Base-by-base conservation (phyloP, 2,888 invertebrate species). In the Balanococcus diminutus region DNA sequence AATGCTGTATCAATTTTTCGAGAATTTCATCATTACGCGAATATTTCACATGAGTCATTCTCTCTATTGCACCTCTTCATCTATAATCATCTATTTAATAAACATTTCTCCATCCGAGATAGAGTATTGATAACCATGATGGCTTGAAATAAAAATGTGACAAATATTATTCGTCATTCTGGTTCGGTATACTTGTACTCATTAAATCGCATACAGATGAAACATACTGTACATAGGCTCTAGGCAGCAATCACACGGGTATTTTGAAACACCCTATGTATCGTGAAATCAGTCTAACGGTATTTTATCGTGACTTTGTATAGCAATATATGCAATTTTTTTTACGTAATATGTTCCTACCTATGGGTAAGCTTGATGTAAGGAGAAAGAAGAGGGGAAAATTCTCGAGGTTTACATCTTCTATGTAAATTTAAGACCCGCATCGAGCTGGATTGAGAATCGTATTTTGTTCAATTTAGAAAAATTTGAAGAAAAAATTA, bases 221-320 rank as follows among this genome's bases (percentile, higher is more conserved):
- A 22, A 8, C 22, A 22, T 56, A 56, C 56, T 5, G 56, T 22
- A 9, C n/a, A n/a, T 56, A 51, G 22, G 11, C 19, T n/a, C n/a
- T n/a, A n/a, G n/a, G n/a, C 4, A 32, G 36, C 14, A 79, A 36
- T 79, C 75, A 36, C 75, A 31, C 72, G 75, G 75, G 19, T 79
- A 79, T 79, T 79, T 36, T 36, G 36, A 79, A 79, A 79, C 75
- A 79, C 36, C 19, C 75, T 79, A 79, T 79, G 32, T 72, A 72
- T 72, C 72, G 72, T 72, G 72, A 72, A 72, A 72, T 72, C 31
- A 36, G 19, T 79, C 28, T 79, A 79, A 79, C 75, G 75, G 75
- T 79, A 79, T 16, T 79, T 79, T 79, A 79, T 79, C 75, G 75
- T 79, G 75, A 79, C 36, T 25, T 79, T 79, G 32, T 19, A 79